Evolutionary conservation across 2,888 invertebrate species (phyloP).

Genomic region (Scrobipalpa atriplicella): DNA sequence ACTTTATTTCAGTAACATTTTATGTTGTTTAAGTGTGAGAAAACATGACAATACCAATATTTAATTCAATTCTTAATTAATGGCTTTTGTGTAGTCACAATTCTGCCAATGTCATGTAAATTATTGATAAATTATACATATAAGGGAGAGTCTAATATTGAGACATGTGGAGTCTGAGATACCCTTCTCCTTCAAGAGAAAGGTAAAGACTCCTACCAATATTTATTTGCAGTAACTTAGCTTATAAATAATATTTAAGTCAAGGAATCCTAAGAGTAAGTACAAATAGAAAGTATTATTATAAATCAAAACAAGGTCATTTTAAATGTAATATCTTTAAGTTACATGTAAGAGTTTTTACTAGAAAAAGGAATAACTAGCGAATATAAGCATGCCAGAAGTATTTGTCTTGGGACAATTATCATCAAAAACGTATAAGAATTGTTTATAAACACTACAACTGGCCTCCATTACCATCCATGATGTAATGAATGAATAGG

Average conservation of each 20-base stretch:
- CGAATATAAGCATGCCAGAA: neutral
- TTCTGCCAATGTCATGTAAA: no score
- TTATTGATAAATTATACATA: no score
- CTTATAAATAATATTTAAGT: neutral
- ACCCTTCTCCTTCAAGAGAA: no score
- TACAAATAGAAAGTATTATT: conserved; percentile 60
- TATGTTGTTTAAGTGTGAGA: no score
- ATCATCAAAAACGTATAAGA: conserved; percentile 50
- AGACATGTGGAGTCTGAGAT: no score
- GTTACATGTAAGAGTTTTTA: neutral
- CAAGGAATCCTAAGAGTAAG: conserved; percentile 41
- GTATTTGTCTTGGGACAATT: conserved; percentile 28
- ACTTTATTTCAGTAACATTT: no score
- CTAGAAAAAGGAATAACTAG: neutral
- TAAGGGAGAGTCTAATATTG: no score
- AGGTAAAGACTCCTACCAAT: no score
- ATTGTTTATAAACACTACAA: conserved; percentile 79
- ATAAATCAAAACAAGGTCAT: conserved; percentile 39
- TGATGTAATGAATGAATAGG: conserved; percentile 77
- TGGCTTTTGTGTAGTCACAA: no score
- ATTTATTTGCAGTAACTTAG: no score
- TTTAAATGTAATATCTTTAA: conserved; percentile 3
- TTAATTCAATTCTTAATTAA: no score
- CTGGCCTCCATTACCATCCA: conserved; percentile 74
- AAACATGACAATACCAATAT: no score